Evolutionary conservation across 2,113 vertebrate species (phyloP), one percentile per base, ranked within the genome.

Genomic region (Ahaetulla prasina): DNA sequence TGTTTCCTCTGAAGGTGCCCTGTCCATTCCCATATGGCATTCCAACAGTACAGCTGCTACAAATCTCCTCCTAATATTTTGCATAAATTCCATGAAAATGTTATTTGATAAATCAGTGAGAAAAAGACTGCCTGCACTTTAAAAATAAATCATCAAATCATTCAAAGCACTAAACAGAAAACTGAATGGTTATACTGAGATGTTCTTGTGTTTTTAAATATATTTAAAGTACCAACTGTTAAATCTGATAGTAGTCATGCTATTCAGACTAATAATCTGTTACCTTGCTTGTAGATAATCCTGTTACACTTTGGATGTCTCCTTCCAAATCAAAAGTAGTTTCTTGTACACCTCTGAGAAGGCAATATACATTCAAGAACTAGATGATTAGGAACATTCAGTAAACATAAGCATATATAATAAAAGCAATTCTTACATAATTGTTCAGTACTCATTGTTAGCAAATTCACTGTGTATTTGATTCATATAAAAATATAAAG

Each of bases 311-410:
- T 96, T 98, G 98, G 96, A 99, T 92, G 94, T 99, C 99, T 94
- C 99, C 99, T 95, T 99, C 99, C 91, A 99, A 97, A 94, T 99
- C 99, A 96, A 99, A 99, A 53, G 98, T 98, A 1, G 99, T 99
- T 97, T 99, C 99, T 91, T 98, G 98, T 47, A 99, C 97, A 74
- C 97, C 97, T 95, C 99, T 99, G 95, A 63, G 90, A 91, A 96
- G 5, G 43, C 43, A 94, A 95, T 92, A 27, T 30, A 12, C 30
- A 49, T 92, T 95, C 3, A 86, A 55, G 25, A 50, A 55, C 1
- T 91, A 35, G 52, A 8, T 55, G 89, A 54, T 54, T 89, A 91
- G 52, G 39, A 49, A 68, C 30, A 86, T 20, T 16, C 25, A 89
- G 30, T 18, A 55, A 85, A 23, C 20, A 22, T 43, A 49, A 68